Percentiles rank a stretch among this genome's conserved stretches.
These are phyloP conservation scores for Cervus canadensis DNA, from an alignment of 2,113 vertebrate species.

Conservation along the genomic window DNA sequence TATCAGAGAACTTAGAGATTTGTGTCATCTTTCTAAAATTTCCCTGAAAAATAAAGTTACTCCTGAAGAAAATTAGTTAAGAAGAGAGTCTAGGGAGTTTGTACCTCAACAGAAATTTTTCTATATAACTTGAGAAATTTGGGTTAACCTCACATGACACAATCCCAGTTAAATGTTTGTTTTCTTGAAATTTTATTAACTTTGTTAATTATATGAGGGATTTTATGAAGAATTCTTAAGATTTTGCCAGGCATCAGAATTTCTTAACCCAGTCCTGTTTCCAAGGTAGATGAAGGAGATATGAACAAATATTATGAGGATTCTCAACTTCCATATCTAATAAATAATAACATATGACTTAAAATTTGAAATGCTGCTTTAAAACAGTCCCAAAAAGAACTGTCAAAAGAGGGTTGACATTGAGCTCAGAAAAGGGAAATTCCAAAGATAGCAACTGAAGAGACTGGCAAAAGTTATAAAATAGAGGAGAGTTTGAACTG, in stretches of 20 bases:
- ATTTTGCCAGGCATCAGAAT: background rate
- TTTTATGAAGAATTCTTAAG: background rate
- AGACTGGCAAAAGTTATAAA: background rate
- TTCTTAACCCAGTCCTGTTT: background rate
- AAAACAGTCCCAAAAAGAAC: background rate
- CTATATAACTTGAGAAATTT: background rate
- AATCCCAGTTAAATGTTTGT: background rate
- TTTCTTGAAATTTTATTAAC: background rate
- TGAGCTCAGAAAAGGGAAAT: background rate
- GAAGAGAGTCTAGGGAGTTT: background rate
- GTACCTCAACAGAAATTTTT: background rate
- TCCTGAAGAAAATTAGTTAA: background rate
- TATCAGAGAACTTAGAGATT: background rate
- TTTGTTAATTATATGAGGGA: background rate
- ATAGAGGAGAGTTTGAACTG: background rate
- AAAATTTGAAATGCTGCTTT: background rate
- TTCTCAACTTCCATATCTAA: background rate
- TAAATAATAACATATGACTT: background rate
- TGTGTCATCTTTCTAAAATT: background rate
- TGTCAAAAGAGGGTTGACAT: background rate
- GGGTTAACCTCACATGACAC: background rate
- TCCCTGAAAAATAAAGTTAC: background rate
- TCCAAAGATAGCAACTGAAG: background rate
- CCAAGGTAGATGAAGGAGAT: constrained; percentile 13
- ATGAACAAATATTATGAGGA: background rate